These are phyloP conservation scores for Orthosia gracilis DNA, from an alignment of 2,888 invertebrate genomes.

Conservation along the genomic window DNA sequence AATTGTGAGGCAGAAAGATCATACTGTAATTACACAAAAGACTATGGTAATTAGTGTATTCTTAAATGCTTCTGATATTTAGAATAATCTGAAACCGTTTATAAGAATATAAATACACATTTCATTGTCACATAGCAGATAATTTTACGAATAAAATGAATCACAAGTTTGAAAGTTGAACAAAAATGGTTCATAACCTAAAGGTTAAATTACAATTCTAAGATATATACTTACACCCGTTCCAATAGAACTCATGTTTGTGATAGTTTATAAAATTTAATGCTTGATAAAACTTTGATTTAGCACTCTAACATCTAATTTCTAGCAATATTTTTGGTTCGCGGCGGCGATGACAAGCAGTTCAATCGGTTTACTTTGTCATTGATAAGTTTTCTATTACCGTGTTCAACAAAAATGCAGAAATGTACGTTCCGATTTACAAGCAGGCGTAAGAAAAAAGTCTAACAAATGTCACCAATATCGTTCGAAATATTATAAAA, in stretches of 20 bases:
- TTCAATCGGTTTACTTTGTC: slow-evolving; percentile 67
- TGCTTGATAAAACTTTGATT: slow-evolving; percentile 43
- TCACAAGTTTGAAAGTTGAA: slow-evolving; percentile 6
- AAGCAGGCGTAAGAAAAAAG: rapidly evolving
- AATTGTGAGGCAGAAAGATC: slow-evolving; percentile 99
- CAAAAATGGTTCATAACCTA: slow-evolving; percentile 74
- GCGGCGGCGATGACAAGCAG: slow-evolving; percentile 85
- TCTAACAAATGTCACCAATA: rapidly evolving
- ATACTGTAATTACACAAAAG: slow-evolving; percentile 93
- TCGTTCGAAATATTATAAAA: neutral
- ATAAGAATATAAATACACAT: neutral
- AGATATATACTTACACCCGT: slow-evolving; percentile 95
- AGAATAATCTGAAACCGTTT: neutral
- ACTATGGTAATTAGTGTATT: neutral
- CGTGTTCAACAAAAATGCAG: neutral
- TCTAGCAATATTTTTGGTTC: slow-evolving; percentile 65
- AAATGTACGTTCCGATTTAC: neutral
- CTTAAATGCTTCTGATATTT: neutral
- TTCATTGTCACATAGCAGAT: too few species aligned
- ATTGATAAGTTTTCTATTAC: slow-evolving; percentile 63
- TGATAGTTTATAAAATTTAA: slow-evolving; percentile 58
- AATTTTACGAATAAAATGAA: slow-evolving; percentile 74
- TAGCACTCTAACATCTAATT: slow-evolving; percentile 52
- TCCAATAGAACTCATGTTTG: slow-evolving; percentile 98
- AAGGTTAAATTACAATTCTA: slow-evolving; percentile 28